Conservation (phyloP, 1,140 invertebrate species). For the Zaprionus lachaisei region DNA sequence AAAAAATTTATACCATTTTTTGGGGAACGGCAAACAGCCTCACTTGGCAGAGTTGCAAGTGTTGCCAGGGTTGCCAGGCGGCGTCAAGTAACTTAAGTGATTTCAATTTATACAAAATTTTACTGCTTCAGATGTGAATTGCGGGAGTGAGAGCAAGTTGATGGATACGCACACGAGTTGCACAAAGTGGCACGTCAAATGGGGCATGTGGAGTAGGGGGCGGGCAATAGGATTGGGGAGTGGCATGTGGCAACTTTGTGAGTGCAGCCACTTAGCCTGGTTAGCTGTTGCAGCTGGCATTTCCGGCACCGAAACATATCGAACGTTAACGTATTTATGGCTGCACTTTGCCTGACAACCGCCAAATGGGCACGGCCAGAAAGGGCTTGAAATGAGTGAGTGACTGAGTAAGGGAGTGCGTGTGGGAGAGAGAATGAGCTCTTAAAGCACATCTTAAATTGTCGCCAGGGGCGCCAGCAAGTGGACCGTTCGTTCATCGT, state of each 20-base stretch:
- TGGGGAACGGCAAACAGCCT: background rate
- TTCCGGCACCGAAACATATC: slow-evolving; percentile 60
- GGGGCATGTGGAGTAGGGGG: background rate
- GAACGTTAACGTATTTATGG: slow-evolving; percentile 79
- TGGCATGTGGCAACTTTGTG: slow-evolving; percentile 51
- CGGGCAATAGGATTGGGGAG: background rate
- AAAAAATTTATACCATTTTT: slow-evolving; percentile 13
- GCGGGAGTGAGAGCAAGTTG: slow-evolving; percentile 21
- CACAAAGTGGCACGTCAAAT: slow-evolving; percentile 26
- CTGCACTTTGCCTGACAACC: slow-evolving; percentile 74
- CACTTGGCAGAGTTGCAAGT: background rate
- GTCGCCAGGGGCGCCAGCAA: slow-evolving; percentile 36
- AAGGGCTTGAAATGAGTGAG: background rate
- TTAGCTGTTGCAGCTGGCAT: slow-evolving; percentile 72
- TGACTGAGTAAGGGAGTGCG: background rate
- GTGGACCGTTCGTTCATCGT: slow-evolving; percentile 39
- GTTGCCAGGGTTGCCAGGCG: slow-evolving; percentile 20
- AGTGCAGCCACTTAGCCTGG: slow-evolving; percentile 73
- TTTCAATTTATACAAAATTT: slow-evolving; percentile 53
- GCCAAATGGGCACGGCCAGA: slow-evolving; percentile 47
- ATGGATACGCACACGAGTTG: slow-evolving; percentile 32
- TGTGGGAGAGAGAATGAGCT: background rate
- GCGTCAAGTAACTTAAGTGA: slow-evolving; percentile 55
- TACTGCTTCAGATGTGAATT: slow-evolving; percentile 25
- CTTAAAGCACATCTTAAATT: slow-evolving; percentile 66